Evolutionary conservation across 2,797 vertebrate species (phyloP).

Genomic region (Mycteria americana): DNA sequence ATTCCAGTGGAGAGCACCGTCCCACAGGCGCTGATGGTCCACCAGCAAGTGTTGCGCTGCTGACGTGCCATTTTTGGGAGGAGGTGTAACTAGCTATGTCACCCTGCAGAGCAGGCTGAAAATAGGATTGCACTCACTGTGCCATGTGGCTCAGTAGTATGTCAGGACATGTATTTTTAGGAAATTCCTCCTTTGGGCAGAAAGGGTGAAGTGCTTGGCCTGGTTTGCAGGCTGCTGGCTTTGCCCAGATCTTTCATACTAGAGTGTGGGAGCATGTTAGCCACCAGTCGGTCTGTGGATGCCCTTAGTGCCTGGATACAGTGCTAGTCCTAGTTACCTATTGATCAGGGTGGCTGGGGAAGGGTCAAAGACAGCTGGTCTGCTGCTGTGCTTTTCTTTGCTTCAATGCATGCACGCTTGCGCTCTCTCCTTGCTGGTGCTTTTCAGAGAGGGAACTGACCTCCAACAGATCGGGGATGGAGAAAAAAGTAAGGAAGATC

Average conservation of each 20-base stretch:
- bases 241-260: not conserved
- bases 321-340: not conserved
- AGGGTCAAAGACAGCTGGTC: not conserved
- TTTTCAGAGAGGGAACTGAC: not conserved
- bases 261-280: not conserved
- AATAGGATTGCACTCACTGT: slow-evolving; percentile 55
- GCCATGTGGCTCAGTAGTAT: slow-evolving; percentile 53
- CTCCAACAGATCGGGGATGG: not conserved
- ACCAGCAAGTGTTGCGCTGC: not conserved
- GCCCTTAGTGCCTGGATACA: not conserved
- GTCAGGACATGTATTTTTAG: slow-evolving; percentile 68
- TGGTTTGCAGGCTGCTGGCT: slow-evolving; percentile 12
- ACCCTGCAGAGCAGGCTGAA: slow-evolving; percentile 51
- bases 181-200: slow-evolving; percentile 65
- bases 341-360: not conserved
- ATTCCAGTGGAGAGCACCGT: not conserved
- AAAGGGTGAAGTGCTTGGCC: slow-evolving; percentile 33
- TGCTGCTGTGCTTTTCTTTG: not conserved
- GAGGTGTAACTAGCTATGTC: slow-evolving; percentile 56
- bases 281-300: not conserved
- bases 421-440: not conserved
- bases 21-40: not conserved
- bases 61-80: slow-evolving; percentile 46
- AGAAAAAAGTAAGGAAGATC: not conserved
- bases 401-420: not conserved